These are phyloP conservation scores for Pardalotus punctatus DNA, from an alignment of 2,113 vertebrate species.

Conservation along the genomic window DNA sequence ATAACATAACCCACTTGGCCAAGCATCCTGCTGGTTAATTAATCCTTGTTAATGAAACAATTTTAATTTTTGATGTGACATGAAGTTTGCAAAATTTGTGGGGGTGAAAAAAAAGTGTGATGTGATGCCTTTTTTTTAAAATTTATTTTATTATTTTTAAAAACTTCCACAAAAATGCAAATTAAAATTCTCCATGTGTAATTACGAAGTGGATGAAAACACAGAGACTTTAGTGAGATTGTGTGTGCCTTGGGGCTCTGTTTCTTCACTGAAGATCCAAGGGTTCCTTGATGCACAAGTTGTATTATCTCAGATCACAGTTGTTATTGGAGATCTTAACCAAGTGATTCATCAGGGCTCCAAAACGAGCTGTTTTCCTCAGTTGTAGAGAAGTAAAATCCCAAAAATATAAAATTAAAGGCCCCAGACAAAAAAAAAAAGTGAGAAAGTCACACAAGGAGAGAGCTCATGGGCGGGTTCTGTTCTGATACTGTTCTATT, in stretches of 20 bases:
- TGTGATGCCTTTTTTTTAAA: too few species aligned
- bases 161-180: neutral
- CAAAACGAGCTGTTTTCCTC: neutral
- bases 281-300: neutral
- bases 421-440: neutral
- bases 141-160: too few species aligned
- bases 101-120: accelerated
- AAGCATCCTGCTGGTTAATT: neutral
- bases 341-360: neutral
- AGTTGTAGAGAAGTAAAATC: neutral
- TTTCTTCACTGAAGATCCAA: constrained; percentile 12
- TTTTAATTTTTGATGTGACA: neutral
- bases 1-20: accelerated
- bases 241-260: neutral
- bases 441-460: neutral
- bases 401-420: neutral
- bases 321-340: neutral
- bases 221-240: neutral
- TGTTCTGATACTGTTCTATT: neutral
- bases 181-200: neutral
- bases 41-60: neutral
- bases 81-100: neutral
- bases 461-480: neutral
- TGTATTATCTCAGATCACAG: neutral
- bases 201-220: neutral